Base-by-base conservation (phyloP, 2,797 vertebrate genomes). In the Siniperca undulata region DNA sequence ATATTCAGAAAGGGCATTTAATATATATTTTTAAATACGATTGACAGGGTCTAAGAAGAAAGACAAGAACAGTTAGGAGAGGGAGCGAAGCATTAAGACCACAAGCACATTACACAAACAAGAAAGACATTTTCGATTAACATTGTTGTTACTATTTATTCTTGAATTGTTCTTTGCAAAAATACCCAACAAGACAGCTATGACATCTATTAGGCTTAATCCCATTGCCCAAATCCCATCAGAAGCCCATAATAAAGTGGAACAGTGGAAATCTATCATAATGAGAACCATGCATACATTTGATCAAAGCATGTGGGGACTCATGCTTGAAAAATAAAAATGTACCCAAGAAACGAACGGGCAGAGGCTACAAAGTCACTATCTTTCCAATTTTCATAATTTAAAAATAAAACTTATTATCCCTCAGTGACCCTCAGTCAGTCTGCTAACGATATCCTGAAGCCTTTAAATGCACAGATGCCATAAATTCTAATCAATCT, bases 191-290 rank as follows among this genome's bases (percentile, higher is more conserved):
- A 69, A 50, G 70, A 82, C 36, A 74, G 30, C 79, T 44, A 6
- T 80, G 65, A 70, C 80, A 85, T 74, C 9, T 74, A 56, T 78
- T 84, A 50, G 11, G 34, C n/a, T 88, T 78, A 88, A 36, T 36
- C 36, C 36, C 36, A 36, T 36, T 7, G 82, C 20, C 55, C 66
- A 83, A 83, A 80, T 80, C 36, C 72, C 52, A 66, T 74, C 46
- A 77, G 13, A 78, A 52, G 48, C 64, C 22, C 65, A 36, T 12
- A 76, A 66, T 73, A 64, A 61, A 65, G 42, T 30, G 30, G 30
- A 30, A 58, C 70, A 65, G 20, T 50, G 34, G 11, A 73, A 55
- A 66, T 60, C 17, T 11, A 36, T 66, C 38, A 62, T 60, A 73
- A 64, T 44, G 60, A 44, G 19, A 78, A 69, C 50, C 20, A 59